Evolutionary conservation across 2,888 invertebrate genomes (phyloP), one percentile per base, ranked within the genome.

Genomic region (Cremastobaeus sp.): DNA sequence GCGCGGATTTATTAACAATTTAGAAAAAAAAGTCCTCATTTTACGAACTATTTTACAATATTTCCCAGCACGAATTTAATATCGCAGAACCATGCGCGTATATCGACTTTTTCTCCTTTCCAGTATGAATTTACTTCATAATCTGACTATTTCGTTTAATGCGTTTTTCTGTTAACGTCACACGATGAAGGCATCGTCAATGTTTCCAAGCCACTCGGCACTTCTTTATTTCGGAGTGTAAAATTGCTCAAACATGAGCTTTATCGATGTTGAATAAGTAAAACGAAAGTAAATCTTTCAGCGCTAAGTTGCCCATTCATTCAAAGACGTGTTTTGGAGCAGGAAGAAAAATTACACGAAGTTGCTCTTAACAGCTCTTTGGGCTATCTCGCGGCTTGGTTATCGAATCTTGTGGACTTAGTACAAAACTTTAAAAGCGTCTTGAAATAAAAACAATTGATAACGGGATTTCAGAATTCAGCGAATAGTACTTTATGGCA

Each of bases 221-320:
- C n/a, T 17, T n/a, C 32, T 43, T 52, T 64, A 64, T 41, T 32
- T 52, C 15, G 25, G 9, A 32, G 14, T 2, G 3, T 54, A 15
- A 3, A 66, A 66, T 48, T 39, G 39, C 65, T 55, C 30, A 3
- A 35, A 28, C 25, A 59, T 11, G 8, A 17, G 17, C 25, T 57
- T 59, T 35, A 59, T 59, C 34, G 52, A 30, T 17, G 35, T 17
- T 59, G 52, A 50, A 68, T 50, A 59, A 50, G 50, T 68, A 35
- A 59, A 52, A 68, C 6, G 48, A 55, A 48, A 68, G 50, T 57
- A 57, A 59, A 43, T 59, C 43, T 57, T 50, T 59, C 18, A 41
- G 12, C 48, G 47, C 48, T 41, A 68, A 68, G 35, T 43, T 50
- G 20, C 2, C n/a, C 21, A 50, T 59, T 59, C 50, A 50, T 41